Base-by-base conservation (phyloP, 2,113 vertebrate species). In the Arenaria interpres region DNA sequence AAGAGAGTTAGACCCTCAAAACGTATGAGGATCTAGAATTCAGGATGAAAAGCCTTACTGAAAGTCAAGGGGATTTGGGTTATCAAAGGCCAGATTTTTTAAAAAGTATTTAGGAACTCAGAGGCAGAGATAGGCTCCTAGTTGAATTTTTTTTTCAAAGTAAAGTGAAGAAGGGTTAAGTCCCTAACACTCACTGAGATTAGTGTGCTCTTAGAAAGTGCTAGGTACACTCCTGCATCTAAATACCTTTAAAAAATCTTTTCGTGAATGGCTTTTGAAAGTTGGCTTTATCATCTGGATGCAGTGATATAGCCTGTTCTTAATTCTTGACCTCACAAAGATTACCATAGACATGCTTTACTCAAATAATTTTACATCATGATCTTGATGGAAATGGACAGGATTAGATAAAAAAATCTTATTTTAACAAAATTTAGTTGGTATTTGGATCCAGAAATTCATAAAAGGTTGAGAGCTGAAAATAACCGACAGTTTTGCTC, bases 21-120 rank as follows among this genome's bases (percentile, higher is more conserved):
- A 94, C 39, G 45, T 89, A 28, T 39, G 50, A 87, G 71, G 63
- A 95, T 82, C 94, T 86, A 93, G 74, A 93, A 79, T 94, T 88
- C 82, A 73, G 71, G 84, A 95, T 91, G 81, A 92, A 94, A 96
- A 93, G 62, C 24, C 50, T 88, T 64, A 75, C 16, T 24, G 48
- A 93, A 89, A 96, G 62, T 57, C 93, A 91, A 73, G 74, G 57
- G 57, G 87, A 95, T 97, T 94, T 94, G 50, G 37, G 48, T 62
- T 96, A 96, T 95, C 94, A 96, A 96, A 96, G 77, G 27, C 57
- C 12, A 92, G 93, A 89, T 64, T 89, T 94, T 90, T 87, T 4
- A 0, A n/a, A 93, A 93, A 93, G 85, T 57, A 93, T 85, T 85
- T 91, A 83, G 80, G 57, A 94, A 93, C 67, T 78, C n/a, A 69